Base-by-base conservation (phyloP, 2,113 vertebrate genomes). In the Dipodomys stephensi region DNA sequence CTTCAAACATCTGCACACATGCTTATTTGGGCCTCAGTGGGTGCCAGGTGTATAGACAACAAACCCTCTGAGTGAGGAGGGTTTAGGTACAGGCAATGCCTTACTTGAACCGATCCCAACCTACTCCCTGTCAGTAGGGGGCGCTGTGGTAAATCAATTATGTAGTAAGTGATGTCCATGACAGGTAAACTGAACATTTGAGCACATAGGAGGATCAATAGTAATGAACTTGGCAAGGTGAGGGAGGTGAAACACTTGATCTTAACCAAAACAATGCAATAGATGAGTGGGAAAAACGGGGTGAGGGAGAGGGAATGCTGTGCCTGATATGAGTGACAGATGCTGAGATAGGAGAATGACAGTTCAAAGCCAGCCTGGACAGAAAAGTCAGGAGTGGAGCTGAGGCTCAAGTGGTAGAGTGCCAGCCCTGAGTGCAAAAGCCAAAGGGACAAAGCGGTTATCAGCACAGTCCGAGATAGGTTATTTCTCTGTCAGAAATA, bases 401-500 rank as follows among this genome's bases (percentile, higher is more conserved):
- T 11, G 49, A 10, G 49, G 12, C 12, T 49, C 49, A 49, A 49
- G 49, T 49, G 49, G 49, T 49, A 49, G 8, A 49, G 49, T 12
- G 12, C 49, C 49, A 49, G 49, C 49, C 1, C 49, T 49, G 49
- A 49, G 49, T 49, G 49, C 49, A 49, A 49, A 49, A 49, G 49
- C 49, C 49, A 39, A 67, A 28, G 22, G 93, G 18, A 88, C 72
- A 71, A 57, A 81, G 44, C 13, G 64, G 11, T 65, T n/a, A 77
- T 81, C 4, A 77, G 6, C 46, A 72, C 10, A 65, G 13, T 53
- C 49, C 12, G 49, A 53, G 49, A 76, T 65, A 86, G 13, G 64
- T 7, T 28, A 81, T 13, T 46, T 39, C 39, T 49, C 85, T 88
- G 28, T 62, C 89, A 9, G 13, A 91, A 86, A 77, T 81, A 28